Percentiles rank a stretch among this genome's conserved stretches.
These are phyloP conservation scores for Anthopleura sola DNA, from an alignment of 64 coral and sea anemone species.

Conservation along the genomic window DNA sequence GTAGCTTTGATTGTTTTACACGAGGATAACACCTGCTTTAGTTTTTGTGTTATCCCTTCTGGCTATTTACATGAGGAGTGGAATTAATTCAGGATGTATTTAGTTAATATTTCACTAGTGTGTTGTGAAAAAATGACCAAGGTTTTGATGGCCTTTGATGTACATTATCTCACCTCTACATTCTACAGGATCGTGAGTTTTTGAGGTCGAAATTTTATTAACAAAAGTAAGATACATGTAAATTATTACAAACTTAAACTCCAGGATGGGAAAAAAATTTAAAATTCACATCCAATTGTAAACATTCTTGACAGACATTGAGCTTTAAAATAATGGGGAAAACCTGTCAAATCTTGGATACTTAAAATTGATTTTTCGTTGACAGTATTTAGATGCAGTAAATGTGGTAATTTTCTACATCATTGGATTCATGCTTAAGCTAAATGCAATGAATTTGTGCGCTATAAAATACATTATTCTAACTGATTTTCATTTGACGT, in stretches of 20 bases:
- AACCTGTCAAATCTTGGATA: background rate
- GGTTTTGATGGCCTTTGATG: background rate
- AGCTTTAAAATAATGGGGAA: background rate
- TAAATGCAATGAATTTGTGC: background rate
- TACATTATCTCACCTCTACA: background rate
- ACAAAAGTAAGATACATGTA: background rate
- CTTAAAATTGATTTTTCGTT: background rate
- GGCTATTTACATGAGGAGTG: background rate
- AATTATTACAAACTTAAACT: background rate
- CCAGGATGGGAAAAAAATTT: background rate
- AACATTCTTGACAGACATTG: background rate
- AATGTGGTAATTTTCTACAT: background rate
- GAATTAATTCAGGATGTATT: background rate
- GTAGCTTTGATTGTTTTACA: slow-evolving; percentile 1
- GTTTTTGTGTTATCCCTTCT: background rate
- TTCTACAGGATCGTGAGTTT: background rate
- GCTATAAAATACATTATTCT: background rate
- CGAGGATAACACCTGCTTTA: background rate
- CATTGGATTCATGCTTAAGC: background rate
- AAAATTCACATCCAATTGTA: background rate
- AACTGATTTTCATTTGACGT: background rate
- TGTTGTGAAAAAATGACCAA: background rate
- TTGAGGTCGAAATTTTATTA: background rate
- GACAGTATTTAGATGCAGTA: background rate
- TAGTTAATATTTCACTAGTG: slow-evolving; percentile 8